phyloP scores from a whole-genome alignment of 2,888 invertebrate genomes.

The Spodoptera exigua region DNA sequence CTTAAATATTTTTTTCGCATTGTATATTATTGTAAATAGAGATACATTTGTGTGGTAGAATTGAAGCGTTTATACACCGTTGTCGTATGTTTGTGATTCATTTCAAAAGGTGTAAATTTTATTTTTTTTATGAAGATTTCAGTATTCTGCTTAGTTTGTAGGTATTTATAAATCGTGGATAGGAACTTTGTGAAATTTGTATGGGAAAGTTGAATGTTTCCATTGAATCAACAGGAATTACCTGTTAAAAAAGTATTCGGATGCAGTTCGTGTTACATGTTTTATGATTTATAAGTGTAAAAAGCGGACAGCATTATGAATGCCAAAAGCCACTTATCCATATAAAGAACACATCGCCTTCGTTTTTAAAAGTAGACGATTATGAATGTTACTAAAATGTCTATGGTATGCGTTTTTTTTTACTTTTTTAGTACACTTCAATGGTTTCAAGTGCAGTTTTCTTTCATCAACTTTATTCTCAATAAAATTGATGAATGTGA shows the following conservation, averaged over 20 bases:
- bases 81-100: slow-evolving; percentile 76
- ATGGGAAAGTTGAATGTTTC: slow-evolving; percentile 11
- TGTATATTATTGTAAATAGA: slow-evolving; percentile 83
- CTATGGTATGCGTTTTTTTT: slow-evolving; percentile 32
- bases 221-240: not conserved
- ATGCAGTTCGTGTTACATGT: not conserved
- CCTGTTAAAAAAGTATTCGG: no score
- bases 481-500: slow-evolving; percentile 2
- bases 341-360: slow-evolving; percentile 30
- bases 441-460: not conserved
- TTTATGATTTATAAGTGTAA: slow-evolving; percentile 1
- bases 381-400: slow-evolving; percentile 46
- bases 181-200: slow-evolving; percentile 36
- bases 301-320: not conserved
- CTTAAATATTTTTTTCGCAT: slow-evolving; percentile 51
- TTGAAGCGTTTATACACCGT: slow-evolving; percentile 67
- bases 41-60: slow-evolving; percentile 61
- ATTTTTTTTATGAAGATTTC: slow-evolving; percentile 73
- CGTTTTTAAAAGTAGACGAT: slow-evolving; percentile 34
- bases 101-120: slow-evolving; percentile 76
- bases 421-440: slow-evolving; percentile 30
- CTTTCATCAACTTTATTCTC: slow-evolving; percentile 1
- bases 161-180: slow-evolving; percentile 71
- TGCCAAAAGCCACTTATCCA: slow-evolving; percentile 1
- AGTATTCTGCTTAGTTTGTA: slow-evolving; percentile 80